Conservation (phyloP, 2,888 invertebrate species). For the Aleiodes alternator region DNA sequence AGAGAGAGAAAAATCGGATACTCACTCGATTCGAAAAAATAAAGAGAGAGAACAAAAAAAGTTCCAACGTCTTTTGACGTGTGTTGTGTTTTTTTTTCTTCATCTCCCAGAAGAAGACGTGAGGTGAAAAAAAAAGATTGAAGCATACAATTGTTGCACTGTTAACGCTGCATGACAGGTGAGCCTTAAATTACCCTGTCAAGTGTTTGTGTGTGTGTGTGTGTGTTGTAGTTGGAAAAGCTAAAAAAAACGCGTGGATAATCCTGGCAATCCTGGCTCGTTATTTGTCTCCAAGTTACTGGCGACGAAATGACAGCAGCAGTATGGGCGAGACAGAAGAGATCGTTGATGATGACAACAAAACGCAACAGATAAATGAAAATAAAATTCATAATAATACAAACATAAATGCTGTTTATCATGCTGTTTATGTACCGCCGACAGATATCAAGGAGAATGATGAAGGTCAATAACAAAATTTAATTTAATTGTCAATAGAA, state of each 20-base stretch:
- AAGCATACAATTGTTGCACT: conserved; percentile 7
- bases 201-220: too few species aligned
- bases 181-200: too few species aligned
- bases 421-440: conserved; percentile 68
- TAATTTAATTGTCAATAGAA: too few species aligned
- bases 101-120: too few species aligned
- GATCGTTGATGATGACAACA: conserved; percentile 10
- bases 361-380: neutral
- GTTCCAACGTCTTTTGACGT: conserved; percentile 31
- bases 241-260: too few species aligned
- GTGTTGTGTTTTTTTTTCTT: neutral
- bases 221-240: too few species aligned
- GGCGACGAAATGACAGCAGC: conserved; percentile 22
- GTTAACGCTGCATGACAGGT: neutral
- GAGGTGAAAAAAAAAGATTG: neutral
- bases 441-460: conserved; percentile 49
- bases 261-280: conserved; percentile 18
- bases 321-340: conserved; percentile 11
- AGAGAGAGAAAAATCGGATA: too few species aligned
- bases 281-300: conserved; percentile 21
- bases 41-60: conserved; percentile 24
- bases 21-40: conserved; percentile 7
- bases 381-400: conserved; percentile 42
- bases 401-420: conserved; percentile 58
- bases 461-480: conserved; percentile 51